These are phyloP conservation scores for Notothenia rossii DNA, from an alignment of 2,113 vertebrate species.

Conservation along the genomic window DNA sequence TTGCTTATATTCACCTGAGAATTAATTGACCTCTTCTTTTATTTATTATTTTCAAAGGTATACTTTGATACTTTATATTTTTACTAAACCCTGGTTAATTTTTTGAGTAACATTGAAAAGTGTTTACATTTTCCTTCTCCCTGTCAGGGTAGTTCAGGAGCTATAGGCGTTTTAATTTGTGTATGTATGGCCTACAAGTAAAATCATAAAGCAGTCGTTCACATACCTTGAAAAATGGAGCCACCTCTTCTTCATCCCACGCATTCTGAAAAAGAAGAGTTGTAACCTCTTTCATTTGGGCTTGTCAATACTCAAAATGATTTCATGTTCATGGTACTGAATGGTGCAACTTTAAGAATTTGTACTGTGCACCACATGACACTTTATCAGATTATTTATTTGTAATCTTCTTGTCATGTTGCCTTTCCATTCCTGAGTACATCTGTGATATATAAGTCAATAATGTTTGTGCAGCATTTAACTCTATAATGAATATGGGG, in stretches of 20 bases:
- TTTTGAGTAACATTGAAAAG: not conserved
- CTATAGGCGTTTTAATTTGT: not conserved
- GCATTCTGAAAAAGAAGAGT: not conserved
- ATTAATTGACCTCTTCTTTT: not conserved
- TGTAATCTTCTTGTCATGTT: not conserved
- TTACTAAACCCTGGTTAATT: not conserved
- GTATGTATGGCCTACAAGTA: not conserved
- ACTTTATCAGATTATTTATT: not conserved
- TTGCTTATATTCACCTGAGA: not conserved
- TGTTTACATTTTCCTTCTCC: not conserved
- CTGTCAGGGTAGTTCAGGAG: not conserved
- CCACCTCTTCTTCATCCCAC: not conserved
- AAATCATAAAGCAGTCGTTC: not conserved
- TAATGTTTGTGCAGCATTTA: not conserved
- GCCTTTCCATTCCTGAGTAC: not conserved
- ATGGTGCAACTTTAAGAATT: not conserved
- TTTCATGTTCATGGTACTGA: not conserved
- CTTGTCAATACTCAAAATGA: too few species aligned
- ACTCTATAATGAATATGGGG: constrained; percentile 20
- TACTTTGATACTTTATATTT: not conserved
- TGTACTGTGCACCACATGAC: not conserved
- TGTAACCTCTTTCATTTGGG: not conserved
- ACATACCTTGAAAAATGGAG: not conserved
- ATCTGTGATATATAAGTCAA: not conserved
- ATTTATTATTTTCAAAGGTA: too few species aligned